Percentiles rank a stretch among this genome's conserved stretches.
Conservation (phyloP, 2,888 invertebrate species). For the Drosophila mimica region DNA sequence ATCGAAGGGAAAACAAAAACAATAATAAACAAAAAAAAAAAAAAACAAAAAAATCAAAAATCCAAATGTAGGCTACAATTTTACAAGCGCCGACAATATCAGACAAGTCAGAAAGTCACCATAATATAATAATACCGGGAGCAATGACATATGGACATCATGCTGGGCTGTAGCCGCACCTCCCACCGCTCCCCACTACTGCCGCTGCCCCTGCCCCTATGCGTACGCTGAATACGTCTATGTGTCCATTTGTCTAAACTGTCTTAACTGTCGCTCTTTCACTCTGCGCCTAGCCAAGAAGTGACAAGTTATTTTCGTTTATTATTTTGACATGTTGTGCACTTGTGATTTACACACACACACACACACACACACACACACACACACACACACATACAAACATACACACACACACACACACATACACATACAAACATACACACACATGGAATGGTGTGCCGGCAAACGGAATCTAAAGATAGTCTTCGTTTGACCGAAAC, state of each 20-base stretch:
- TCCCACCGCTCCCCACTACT: not conserved
- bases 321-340: constrained; percentile 70
- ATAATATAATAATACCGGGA: constrained; percentile 57
- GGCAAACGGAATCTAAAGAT: constrained; percentile 62
- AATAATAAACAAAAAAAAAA: constrained; percentile 25
- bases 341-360: constrained; percentile 60
- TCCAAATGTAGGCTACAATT: constrained; percentile 67
- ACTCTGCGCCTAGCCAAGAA: constrained; percentile 62
- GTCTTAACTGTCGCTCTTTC: constrained; percentile 55
- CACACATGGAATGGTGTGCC: constrained; percentile 15
- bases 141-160: constrained; percentile 64
- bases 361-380: constrained; percentile 14
- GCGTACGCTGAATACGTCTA: constrained; percentile 10
- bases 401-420: constrained; percentile 34
- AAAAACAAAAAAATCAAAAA: constrained; percentile 47
- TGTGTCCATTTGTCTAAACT: constrained; percentile 43
- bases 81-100: constrained; percentile 60
- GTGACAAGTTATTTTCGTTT: constrained; percentile 70
- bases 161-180: constrained; percentile 32
- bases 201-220: not conserved
- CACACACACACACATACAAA: constrained; percentile 1
- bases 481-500: constrained; percentile 63
- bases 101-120: constrained; percentile 4
- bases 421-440: constrained; percentile 6
- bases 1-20: constrained; percentile 14